phyloP scores from a whole-genome alignment of 1,140 invertebrate species.

The Calephelis virginiensis region DNA sequence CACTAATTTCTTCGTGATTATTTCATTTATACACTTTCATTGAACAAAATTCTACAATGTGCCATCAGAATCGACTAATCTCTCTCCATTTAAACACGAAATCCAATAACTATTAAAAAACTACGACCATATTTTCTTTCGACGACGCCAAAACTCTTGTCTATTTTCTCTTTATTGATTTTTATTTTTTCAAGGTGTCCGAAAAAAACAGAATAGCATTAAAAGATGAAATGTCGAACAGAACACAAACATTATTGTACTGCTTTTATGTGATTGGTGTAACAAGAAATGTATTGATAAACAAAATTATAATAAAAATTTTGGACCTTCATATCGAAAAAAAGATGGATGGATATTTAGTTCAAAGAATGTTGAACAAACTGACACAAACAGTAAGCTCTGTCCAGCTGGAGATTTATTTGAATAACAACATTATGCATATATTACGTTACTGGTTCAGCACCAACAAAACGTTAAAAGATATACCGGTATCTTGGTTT shows the following conservation, averaged over 20 bases:
- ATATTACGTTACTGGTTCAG: conserved; percentile 56
- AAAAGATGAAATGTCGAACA: conserved; percentile 65
- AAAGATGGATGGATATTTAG: conserved; percentile 41
- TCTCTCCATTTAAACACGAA: too few relatives aligned
- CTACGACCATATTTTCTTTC: too few relatives aligned
- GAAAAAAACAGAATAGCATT: conserved; percentile 44
- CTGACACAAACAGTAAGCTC: conserved; percentile 37
- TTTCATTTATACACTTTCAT: too few relatives aligned
- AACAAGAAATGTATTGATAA: conserved; percentile 37
- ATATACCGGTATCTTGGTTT: conserved; percentile 53
- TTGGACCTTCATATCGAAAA: conserved; percentile 51
- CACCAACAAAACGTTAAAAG: conserved; percentile 39
- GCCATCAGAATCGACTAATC: too few relatives aligned
- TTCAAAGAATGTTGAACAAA: conserved; percentile 52
- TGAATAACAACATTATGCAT: conserved; percentile 44
- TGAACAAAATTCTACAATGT: too few relatives aligned
- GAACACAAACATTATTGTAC: conserved; percentile 60
- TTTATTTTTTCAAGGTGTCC: conserved; percentile 44
- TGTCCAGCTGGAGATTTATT: conserved; percentile 40
- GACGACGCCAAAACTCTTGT: too few relatives aligned
- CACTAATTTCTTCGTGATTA: too few relatives aligned
- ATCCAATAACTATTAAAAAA: too few relatives aligned
- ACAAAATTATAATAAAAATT: conserved; percentile 43
- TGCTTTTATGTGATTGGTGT: conserved; percentile 47
- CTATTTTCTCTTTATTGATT: neutral